Evolutionary conservation across 2,113 vertebrate species (phyloP).

Genomic region (Oplegnathus fasciatus): DNA sequence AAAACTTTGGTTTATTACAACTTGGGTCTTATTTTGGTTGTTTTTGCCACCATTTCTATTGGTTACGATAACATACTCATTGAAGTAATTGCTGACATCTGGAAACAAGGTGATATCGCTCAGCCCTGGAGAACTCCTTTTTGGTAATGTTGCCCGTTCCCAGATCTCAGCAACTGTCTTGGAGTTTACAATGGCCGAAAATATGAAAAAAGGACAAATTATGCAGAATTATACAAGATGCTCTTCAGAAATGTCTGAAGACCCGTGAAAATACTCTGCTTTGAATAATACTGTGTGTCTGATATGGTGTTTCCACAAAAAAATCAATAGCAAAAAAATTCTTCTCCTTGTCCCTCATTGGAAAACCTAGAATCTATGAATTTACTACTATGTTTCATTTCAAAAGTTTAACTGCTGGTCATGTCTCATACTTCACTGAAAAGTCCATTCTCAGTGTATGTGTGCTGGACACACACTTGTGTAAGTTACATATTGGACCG

Average conservation of each 20-base stretch:
- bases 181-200: not conserved
- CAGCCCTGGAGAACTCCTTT: too few relatives aligned
- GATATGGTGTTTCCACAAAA: not conserved
- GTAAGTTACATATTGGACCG: not conserved
- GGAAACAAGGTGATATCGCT: not conserved
- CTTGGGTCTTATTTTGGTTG: not conserved
- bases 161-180: not conserved
- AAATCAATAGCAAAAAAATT: not conserved
- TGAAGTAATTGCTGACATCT: not conserved
- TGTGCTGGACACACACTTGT: not conserved
- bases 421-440: not conserved
- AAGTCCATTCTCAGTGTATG: not conserved
- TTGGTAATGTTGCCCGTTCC: too few relatives aligned
- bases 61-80: not conserved
- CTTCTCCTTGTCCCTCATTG: not conserved
- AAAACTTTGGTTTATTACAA: not conserved
- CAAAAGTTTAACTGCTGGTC: not conserved
- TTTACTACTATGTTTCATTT: not conserved
- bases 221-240: not conserved
- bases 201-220: not conserved
- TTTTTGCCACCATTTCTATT: too few relatives aligned
- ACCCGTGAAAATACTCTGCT: not conserved
- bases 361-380: not conserved
- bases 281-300: not conserved
- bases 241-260: not conserved